Evolutionary conservation across 2,888 invertebrate genomes (phyloP).

Genomic region (Volucella inflata): DNA sequence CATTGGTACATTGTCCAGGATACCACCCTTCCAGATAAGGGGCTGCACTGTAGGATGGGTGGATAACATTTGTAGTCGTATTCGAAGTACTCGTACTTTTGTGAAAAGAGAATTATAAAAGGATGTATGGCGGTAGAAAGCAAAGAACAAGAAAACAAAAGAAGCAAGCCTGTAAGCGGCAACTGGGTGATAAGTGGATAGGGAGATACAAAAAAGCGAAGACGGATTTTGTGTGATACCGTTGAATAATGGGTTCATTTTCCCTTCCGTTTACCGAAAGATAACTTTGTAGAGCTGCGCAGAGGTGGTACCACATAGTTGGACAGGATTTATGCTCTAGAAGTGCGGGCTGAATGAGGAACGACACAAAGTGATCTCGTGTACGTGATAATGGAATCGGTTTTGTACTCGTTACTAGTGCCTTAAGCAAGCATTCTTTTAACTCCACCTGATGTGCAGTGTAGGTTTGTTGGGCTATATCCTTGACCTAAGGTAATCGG

Average conservation of each 20-base stretch:
- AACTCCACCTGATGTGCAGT: conserved; percentile 2
- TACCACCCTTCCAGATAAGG: conserved; percentile 18
- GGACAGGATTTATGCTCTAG: conserved; percentile 36
- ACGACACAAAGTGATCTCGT: conserved; percentile 59
- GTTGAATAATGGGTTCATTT: conserved; percentile 72
- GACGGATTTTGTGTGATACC: conserved; percentile 75
- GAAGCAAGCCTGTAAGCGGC: conserved; percentile 51
- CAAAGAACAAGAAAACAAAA: conserved; percentile 61
- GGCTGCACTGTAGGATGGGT: background rate
- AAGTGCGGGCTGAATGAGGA: conserved; percentile 1
- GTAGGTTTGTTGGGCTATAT: conserved; percentile 36
- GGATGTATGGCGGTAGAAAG: conserved; percentile 66
- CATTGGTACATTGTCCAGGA: conserved; percentile 71
- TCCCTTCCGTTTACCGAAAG: conserved; percentile 37
- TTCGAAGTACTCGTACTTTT: conserved; percentile 18
- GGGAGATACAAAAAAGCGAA: conserved; percentile 23
- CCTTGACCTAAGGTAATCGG: conserved; percentile 61
- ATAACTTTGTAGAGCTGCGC: background rate
- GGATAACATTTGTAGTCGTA: conserved; percentile 31
- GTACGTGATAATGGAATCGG: conserved; percentile 69
- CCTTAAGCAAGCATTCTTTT: conserved; percentile 44
- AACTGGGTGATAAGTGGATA: conserved; percentile 10
- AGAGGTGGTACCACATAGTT: conserved; percentile 21
- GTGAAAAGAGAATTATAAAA: conserved; percentile 74
- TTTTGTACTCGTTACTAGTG: conserved; percentile 60